These are phyloP conservation scores for Anoplophora glabripennis DNA, from an alignment of 1,140 invertebrate genomes.

Conservation along the genomic window DNA sequence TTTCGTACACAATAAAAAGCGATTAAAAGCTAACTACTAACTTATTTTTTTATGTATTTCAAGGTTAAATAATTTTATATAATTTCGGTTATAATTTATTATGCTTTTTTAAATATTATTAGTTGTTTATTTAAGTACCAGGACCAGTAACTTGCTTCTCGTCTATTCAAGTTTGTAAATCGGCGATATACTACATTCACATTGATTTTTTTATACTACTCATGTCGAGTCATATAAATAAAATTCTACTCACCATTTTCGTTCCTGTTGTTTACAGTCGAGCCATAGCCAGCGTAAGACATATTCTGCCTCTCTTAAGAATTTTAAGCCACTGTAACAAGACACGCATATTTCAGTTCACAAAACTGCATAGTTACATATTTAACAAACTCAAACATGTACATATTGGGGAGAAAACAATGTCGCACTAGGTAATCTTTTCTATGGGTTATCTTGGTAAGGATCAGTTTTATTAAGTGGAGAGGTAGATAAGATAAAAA, in stretches of 20 bases:
- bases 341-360: not conserved
- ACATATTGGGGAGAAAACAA: not conserved
- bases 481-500: too few species aligned
- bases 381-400: not conserved
- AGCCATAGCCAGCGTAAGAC: not conserved
- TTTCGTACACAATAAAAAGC: too few species aligned
- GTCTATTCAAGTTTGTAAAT: not conserved
- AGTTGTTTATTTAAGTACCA: not conserved
- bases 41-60: too few species aligned
- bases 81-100: too few species aligned
- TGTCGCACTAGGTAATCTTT: not conserved
- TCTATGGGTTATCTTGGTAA: not conserved
- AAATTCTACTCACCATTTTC: conserved; percentile 1
- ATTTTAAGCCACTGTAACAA: conserved; percentile 2
- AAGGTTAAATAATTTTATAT: too few species aligned
- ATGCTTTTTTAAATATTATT: too few species aligned
- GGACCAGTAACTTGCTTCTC: not conserved
- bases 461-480: not conserved
- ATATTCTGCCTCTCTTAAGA: not conserved
- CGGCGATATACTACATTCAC: not conserved
- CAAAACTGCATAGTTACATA: not conserved
- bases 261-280: not conserved
- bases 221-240: not conserved
- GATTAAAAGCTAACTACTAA: too few species aligned
- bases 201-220: not conserved